Evolutionary conservation across 2,113 vertebrate genomes (phyloP).

Genomic region (Osmerus mordax): DNA sequence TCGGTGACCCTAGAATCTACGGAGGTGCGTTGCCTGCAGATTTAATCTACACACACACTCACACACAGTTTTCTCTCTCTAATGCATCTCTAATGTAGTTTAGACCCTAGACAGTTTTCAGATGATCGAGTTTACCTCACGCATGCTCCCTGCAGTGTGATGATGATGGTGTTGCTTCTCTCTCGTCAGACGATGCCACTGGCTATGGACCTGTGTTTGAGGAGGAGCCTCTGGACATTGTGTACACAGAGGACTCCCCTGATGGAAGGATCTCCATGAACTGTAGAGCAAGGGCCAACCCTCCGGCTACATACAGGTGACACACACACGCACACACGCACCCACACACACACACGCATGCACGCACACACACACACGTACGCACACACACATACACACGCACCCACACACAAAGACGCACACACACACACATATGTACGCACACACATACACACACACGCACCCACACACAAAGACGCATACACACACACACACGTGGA

Average conservation of each 20-base stretch:
- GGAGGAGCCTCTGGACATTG: constrained; percentile 92
- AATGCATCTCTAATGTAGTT: neutral
- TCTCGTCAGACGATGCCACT: constrained; percentile 84
- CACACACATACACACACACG: neutral
- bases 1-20: constrained; percentile 71
- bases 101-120: no score
- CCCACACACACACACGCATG: neutral
- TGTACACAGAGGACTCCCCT: constrained; percentile 91
- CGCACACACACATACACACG: neutral
- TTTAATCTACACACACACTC: neutral
- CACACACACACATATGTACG: neutral
- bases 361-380: neutral
- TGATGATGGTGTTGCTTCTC: neutral
- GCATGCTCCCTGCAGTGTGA: neutral
- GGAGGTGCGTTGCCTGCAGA: constrained; percentile 60
- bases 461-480: neutral
- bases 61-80: neutral
- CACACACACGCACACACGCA: neutral
- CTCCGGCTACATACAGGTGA: constrained; percentile 88
- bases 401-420: neutral
- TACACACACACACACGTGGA: neutral
- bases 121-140: no score
- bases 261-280: constrained; percentile 94
- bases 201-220: constrained; percentile 97
- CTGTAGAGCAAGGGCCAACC: constrained; percentile 89